A percentile compares a stretch with the other conserved stretches of the same genome.
phyloP scores from a whole-genome alignment of 2,888 invertebrate species.

The Acanthosepion lycidas region DNA sequence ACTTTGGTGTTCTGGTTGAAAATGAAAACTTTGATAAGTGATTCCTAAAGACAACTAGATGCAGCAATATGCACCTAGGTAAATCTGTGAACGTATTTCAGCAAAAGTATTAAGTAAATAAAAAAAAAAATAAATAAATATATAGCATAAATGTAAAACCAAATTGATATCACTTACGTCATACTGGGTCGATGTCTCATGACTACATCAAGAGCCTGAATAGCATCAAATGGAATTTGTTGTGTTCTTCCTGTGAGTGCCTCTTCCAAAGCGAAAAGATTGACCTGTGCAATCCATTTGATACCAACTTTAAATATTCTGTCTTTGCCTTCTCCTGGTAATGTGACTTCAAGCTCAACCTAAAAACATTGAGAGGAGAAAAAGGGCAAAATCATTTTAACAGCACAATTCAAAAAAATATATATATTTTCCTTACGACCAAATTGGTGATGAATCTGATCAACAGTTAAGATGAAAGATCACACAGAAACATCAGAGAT shows the following conservation, averaged over 20 bases:
- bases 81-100: too few species aligned
- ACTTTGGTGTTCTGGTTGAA: too few species aligned
- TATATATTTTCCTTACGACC: too few species aligned
- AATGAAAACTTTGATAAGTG: too few species aligned
- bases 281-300: constrained; percentile 98
- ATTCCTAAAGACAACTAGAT: too few species aligned
- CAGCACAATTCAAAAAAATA: too few species aligned
- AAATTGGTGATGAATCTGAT: too few species aligned
- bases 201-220: constrained; percentile 98
- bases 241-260: constrained; percentile 96
- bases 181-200: constrained; percentile 99
- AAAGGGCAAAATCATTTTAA: neutral
- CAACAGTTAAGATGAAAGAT: too few species aligned
- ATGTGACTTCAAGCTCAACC: constrained; percentile 82
- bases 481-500: too few species aligned
- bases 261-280: constrained; percentile 96
- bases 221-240: constrained; percentile 95
- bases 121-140: neutral
- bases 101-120: neutral
- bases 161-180: constrained; percentile 79
- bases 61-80: too few species aligned
- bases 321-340: constrained; percentile 99
- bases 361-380: constrained; percentile 53
- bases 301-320: constrained; percentile 97
- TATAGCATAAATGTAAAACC: neutral